phyloP scores from a whole-genome alignment of 2,113 vertebrate genomes.

The Hirundichthys speculiger region DNA sequence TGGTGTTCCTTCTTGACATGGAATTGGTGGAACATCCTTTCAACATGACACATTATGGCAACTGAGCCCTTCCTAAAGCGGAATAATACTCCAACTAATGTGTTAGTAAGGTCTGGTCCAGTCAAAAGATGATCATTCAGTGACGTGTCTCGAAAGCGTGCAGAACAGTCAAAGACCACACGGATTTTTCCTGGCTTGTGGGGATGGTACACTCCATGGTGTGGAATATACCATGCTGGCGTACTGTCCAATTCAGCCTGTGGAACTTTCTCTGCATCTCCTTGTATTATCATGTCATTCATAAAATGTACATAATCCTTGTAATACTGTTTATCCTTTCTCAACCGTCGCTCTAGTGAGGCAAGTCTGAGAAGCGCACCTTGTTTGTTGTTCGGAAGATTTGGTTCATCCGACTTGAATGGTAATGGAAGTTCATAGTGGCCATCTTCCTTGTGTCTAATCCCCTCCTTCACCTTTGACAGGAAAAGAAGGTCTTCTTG shows the following conservation, averaged over 20 bases:
- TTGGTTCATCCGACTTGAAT: slow-evolving; percentile 11
- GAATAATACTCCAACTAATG: too few species aligned
- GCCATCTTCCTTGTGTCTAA: not conserved
- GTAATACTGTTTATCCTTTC: slow-evolving; percentile 1
- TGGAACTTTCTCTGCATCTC: not conserved
- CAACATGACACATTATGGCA: too few species aligned
- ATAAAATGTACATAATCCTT: slow-evolving; percentile 18
- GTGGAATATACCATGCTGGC: not conserved
- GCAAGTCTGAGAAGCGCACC: not conserved
- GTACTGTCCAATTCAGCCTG: not conserved
- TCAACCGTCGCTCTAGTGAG: not conserved
- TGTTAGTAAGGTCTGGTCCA: too few species aligned
- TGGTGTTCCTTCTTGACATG: too few species aligned
- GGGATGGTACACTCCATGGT: too few species aligned
- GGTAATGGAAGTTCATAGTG: slow-evolving; percentile 7
- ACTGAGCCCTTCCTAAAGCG: too few species aligned
- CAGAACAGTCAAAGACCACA: too few species aligned
- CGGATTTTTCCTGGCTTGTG: too few species aligned
- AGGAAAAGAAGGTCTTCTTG: slow-evolving; percentile 12
- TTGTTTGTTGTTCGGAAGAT: not conserved
- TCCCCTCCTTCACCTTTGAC: not conserved
- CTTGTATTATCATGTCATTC: not conserved
- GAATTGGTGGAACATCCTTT: too few species aligned
- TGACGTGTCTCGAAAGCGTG: too few species aligned
- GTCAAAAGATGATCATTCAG: too few species aligned